Base-by-base conservation (phyloP, 2,797 vertebrate species). In the Mus caroli region DNA sequence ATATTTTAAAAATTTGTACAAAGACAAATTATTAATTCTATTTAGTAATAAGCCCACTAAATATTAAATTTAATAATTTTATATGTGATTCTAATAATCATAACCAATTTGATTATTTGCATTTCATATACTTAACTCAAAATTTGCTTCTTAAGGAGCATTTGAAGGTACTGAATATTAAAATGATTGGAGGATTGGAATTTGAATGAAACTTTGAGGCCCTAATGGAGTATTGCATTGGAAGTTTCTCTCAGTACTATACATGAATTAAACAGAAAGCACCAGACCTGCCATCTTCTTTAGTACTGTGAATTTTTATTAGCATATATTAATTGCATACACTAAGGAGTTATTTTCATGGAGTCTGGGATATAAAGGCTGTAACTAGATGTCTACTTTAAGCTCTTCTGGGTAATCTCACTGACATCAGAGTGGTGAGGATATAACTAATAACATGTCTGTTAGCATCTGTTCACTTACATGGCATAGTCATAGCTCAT, bases 101-200 rank as follows among this genome's bases (percentile, higher is more conserved):
- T 62, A 43, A 43, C 43, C 22, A 92, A 82, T 56, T 6, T 92
- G 73, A 52, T 86, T 82, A 75, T 91, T 94, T 82, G 28, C 90
- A 73, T 11, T 76, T 28, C 15, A 93, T 92, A 82, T 92, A 64
- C 86, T 0, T 88, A 56, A 60, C 94, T 91, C 20, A 58, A 87
- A 86, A 94, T 91, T 80, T 94, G 46, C 37, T 91, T 64, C 34
- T 88, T 69, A 84, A 92, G n/a, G 1, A 8, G 56, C n/a, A 46
- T 85, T 92, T 93, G 43, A 94, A n/a, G 12, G 31, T 90, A 94
- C 79, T 80, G 2, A 91, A 87, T 90, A 75, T 93, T 92, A 90
- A 94, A 92, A 76, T 82, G 54, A 69, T 26, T 89, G 58, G 76
- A 11, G 54, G 4, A 73, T 85, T 26, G 28, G 85, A 77, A 77